Evolutionary conservation across 2,888 invertebrate species (phyloP).

Genomic region (Spisula subtruncata): DNA sequence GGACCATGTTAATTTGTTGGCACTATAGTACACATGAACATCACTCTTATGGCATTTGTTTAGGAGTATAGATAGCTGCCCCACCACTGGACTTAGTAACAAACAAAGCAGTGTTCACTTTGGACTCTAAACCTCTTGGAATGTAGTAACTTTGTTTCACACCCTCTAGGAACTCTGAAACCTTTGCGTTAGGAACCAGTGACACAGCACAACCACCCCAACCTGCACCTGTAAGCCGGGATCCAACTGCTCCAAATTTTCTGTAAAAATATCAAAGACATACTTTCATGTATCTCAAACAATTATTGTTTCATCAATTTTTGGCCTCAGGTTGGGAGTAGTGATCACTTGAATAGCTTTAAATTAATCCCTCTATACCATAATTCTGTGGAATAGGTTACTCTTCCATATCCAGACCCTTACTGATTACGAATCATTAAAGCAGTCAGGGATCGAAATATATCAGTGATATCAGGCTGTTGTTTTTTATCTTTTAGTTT

Average conservation of each 20-base stretch:
- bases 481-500: too few relatives aligned
- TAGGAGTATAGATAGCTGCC: constrained; percentile 83
- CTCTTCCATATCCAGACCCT: too few relatives aligned
- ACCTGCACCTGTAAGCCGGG: constrained; percentile 98
- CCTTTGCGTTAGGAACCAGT: constrained; percentile 90
- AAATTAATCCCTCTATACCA: too few relatives aligned
- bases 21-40: neutral
- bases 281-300: too few relatives aligned
- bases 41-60: constrained; percentile 18
- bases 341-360: too few relatives aligned
- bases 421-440: too few relatives aligned
- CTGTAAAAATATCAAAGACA: constrained; percentile 72
- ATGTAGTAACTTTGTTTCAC: constrained; percentile 92
- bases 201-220: constrained; percentile 99
- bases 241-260: constrained; percentile 91
- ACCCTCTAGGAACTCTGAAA: constrained; percentile 91
- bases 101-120: constrained; percentile 91
- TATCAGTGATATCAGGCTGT: too few relatives aligned
- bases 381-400: too few relatives aligned
- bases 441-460: too few relatives aligned
- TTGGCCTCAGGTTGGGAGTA: too few relatives aligned
- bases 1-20: neutral
- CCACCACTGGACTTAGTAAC: constrained; percentile 90
- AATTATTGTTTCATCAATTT: too few relatives aligned
- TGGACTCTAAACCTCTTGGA: constrained; percentile 89